Evolutionary conservation across 2,113 vertebrate genomes (phyloP), one percentile per base, ranked within the genome.

Genomic region (Corythoichthys intestinalis): DNA sequence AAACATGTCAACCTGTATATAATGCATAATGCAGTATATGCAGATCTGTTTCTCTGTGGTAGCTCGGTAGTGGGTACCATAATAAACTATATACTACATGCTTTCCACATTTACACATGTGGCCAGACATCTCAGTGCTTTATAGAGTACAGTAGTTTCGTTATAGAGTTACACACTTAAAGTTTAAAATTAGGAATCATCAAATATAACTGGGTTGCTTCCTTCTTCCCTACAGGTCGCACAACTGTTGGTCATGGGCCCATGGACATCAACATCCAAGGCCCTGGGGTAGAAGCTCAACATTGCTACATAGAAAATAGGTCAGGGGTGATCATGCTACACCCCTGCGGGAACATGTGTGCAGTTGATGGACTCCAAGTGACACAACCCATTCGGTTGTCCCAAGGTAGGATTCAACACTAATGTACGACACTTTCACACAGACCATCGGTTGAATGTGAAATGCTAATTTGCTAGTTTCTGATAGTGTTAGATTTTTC

Each of bases 301-400:
- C 97, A 99, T 87, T 98, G 96, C 89, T 96, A 92, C 91, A 96
- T 99, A 0, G 94, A 98, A 86, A 96, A 98, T 38, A 67, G 65
- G 1, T 85, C 57, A 2, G 96, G 95, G 41, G 82, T 89, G 0
- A 94, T 99, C 71, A 95, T 87, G 0, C 87, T 99, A 70, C 88
- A 98, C 77, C 96, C 96, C 14, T 96, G 95, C 17, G 95, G 95
- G 70, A 95, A 98, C 14, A 85, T 87, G 56, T 99, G 97, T 0
- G 67, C 92, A 58, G 69, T 98, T 0, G 96, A 98, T 0, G 95
- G 95, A 0, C 82, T 95, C 62, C 87, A 68, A 0, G 73, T 96
- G 34, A 86, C 72, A 3, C 89, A 89, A 74, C 95, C 96, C 7
- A 89, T 81, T 0, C 94, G 94, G 20, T 93, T 99, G 74, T 94